These are phyloP conservation scores for Heliothis peltigera DNA, from an alignment of 2,888 invertebrate genomes.

Conservation along the genomic window DNA sequence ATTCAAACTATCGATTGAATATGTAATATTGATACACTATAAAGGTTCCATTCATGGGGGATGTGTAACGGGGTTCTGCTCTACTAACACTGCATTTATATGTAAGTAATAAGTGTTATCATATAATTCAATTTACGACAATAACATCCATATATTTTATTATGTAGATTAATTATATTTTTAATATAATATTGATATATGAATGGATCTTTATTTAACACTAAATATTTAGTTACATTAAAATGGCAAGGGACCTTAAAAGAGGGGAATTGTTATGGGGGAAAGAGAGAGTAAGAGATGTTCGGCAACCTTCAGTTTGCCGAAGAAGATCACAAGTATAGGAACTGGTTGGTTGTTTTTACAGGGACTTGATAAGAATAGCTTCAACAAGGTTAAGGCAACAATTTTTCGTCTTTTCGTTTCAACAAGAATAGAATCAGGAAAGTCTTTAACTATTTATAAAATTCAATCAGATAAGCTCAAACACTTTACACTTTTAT, in stretches of 20 bases:
- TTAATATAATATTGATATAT: slow-evolving; percentile 54
- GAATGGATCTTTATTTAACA: slow-evolving; percentile 51
- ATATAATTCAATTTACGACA: slow-evolving; percentile 52
- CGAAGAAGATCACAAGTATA: slow-evolving; percentile 20
- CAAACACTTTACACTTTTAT: slow-evolving; percentile 66
- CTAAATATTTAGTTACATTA: slow-evolving; percentile 44
- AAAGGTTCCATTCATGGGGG: slow-evolving; percentile 26
- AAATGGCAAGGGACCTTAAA: slow-evolving; percentile 37
- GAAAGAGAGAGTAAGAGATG: slow-evolving; percentile 22
- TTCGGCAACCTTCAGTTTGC: slow-evolving; percentile 9
- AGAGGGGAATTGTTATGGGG: slow-evolving; percentile 21
- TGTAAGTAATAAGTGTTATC: slow-evolving; percentile 38
- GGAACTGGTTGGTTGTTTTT: slow-evolving; percentile 25
- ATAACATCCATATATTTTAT: slow-evolving; percentile 55
- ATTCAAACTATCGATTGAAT: slow-evolving; percentile 45
- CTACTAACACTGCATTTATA: slow-evolving; percentile 50
- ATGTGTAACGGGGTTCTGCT: slow-evolving; percentile 31
- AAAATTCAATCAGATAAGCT: slow-evolving; percentile 66
- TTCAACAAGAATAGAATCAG: slow-evolving; percentile 58
- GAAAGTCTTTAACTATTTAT: slow-evolving; percentile 51
- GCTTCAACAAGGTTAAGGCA: slow-evolving; percentile 63
- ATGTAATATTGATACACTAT: slow-evolving; percentile 38
- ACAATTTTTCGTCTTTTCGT: slow-evolving; percentile 53
- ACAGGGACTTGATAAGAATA: slow-evolving; percentile 26
- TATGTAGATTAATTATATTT: slow-evolving; percentile 48